These are phyloP conservation scores for Lepisosteus osseus DNA, from an alignment of 2,113 vertebrate species.

Conservation along the genomic window DNA sequence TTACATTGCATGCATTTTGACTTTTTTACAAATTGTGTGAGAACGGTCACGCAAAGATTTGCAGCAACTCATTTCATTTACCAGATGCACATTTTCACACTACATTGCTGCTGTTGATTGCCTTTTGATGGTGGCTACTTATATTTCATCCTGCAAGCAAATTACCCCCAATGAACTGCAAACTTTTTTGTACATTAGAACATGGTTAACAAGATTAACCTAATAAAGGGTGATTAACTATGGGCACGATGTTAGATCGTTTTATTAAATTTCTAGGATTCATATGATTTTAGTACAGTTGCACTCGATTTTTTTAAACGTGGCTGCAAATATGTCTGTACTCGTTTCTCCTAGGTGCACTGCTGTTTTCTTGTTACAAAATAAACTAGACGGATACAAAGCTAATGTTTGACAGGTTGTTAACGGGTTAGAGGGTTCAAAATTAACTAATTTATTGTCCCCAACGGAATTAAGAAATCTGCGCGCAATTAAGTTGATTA, in stretches of 20 bases:
- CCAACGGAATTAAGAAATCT: constrained; percentile 18
- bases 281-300: no score
- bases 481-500: constrained; percentile 47
- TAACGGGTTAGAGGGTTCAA: no score
- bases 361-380: no score
- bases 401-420: no score
- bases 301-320: no score
- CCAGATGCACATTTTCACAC: constrained; percentile 7
- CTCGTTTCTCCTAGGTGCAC: no score
- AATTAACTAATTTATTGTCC: constrained; percentile 1
- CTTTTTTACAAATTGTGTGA: background rate
- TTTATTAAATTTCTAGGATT: no score
- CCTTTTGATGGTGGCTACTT: background rate
- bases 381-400: no score
- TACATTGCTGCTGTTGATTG: no score
- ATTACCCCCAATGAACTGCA: background rate
- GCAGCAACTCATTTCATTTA: constrained; percentile 5
- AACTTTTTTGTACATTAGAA: background rate
- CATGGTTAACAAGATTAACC: background rate
- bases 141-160: background rate
- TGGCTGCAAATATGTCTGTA: no score
- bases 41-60: constrained; percentile 9
- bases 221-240: background rate
- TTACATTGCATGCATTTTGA: no score
- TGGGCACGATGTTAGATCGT: background rate